Evolutionary conservation across 2,113 vertebrate genomes (phyloP), one percentile per base, ranked within the genome.

Genomic region (Aldabrachelys gigantea): DNA sequence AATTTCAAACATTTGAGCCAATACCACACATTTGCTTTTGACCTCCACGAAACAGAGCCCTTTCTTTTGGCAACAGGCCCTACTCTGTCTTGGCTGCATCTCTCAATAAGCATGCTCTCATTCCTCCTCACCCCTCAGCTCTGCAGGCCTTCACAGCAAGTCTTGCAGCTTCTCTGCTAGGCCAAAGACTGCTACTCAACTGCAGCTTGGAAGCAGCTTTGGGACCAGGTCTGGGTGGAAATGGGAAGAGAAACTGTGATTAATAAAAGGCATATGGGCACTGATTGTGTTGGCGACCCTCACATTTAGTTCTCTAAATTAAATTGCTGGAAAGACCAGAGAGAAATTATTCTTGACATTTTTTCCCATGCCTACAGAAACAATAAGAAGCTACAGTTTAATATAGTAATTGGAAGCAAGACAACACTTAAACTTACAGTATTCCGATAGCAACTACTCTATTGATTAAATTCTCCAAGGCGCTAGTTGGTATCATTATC

Each of bases 101-200:
- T 10, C n/a, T 49, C 50, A 0, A 0, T 17, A 25, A 1, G 5
- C 3, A 54, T 0, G 1, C 8, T 54, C 79, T 35, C 17, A 8
- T 52, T 83, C 17, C 38, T 38, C 57, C 69, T 50, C 0, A 2
- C 0, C 0, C 19, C 78, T 38, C 47, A 1, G 2, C 38, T 80
- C 47, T 13, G 54, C 52, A 16, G 6, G 19, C 52, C 31, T 84
- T 4, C 3, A 75, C 19, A 52, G 57, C 25, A 29, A 35, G 38
- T 29, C 57, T 10, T 3, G 7, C 38, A 49, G 35, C 1, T 53
- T 79, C 49, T 49, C 81, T 35, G 49, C 29, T 50, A n/a, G 69
- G 24, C 80, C 6, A 53, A 41, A 24, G 31, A 21, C 49, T 22
- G 79, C 6, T 17, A 24, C 57, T 14, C 12, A 50, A 1, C 25